Base-by-base conservation (phyloP, 2,797 vertebrate species). In the Tangara arthus region DNA sequence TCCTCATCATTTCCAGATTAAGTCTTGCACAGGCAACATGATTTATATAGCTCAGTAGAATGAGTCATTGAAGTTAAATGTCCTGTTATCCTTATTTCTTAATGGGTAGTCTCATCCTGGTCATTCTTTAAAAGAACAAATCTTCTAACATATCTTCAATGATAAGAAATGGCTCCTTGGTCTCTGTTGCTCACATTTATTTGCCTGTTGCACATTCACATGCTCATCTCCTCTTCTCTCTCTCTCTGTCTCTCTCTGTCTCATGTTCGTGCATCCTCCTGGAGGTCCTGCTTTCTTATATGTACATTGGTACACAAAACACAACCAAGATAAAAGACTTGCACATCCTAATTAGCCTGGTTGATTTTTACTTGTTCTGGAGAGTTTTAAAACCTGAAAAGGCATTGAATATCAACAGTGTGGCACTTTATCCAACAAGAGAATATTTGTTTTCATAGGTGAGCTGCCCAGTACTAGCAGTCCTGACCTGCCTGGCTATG, bases 361-460 rank as follows among this genome's bases (percentile, higher is more conserved):
- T 16, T 93, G 66, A 55, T 90, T 95, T 92, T 87, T 3, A 56
- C 63, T 95, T 82, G 66, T 52, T 88, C 28, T 50, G 59, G 26
- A 76, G 90, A 93, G 81, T 46, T 75, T 95, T 89, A 87, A 94
- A 96, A 97, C 81, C 68, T 91, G 75, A 71, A 95, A 95, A 94
- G 93, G 88, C 95, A 96, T 94, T 96, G 44, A 49, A 60, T 87
- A 93, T 96, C 95, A 96, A 90, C 90, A 78, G 80, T 89, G 73
- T 68, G 63, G 90, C 80, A 87, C 73, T 97, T 97, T 86, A 96
- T 89, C 72, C 92, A 93, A 92, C 90, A 94, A 84, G 85, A 83
- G 86, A 96, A 89, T 96, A 95, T 94, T 97, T 97, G 96, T 97
- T 97, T 97, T 96, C 91, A 84, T 97, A 97, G 72, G 87, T 91